Conservation (phyloP, 37 sponge, comb jelly and placozoan genomes). For the Crambe crambe region DNA sequence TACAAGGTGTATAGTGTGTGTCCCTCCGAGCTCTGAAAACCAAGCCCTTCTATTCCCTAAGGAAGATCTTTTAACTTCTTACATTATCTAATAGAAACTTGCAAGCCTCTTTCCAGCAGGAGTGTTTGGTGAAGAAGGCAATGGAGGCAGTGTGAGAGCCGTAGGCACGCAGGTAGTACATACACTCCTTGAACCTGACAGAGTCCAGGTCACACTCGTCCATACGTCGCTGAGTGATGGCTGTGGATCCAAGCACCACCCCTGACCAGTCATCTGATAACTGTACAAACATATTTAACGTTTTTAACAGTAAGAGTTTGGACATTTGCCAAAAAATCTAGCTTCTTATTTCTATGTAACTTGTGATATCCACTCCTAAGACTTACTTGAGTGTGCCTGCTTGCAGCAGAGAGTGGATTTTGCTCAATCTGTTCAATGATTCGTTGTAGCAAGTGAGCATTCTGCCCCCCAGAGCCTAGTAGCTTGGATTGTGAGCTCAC, state of each 20-base stretch:
- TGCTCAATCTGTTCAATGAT: slow-evolving; percentile 67
- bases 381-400: slow-evolving; percentile 25
- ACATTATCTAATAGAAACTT: slow-evolving; percentile 69
- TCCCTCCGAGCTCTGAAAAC: too few species aligned
- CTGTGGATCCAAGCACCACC: slow-evolving; percentile 15
- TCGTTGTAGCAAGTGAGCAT: slow-evolving; percentile 37
- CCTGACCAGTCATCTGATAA: slow-evolving; percentile 37
- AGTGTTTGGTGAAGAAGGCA: slow-evolving; percentile 78
- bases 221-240: slow-evolving; percentile 8
- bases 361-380: not conserved
- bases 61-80: too few species aligned
- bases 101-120: slow-evolving; percentile 74
- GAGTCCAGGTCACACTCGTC: slow-evolving; percentile 60
- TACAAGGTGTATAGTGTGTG: not conserved
- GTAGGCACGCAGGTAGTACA: slow-evolving; percentile 82
- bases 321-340: too few species aligned
- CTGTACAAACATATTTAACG: slow-evolving; percentile 7
- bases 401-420: slow-evolving; percentile 37
- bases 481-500: slow-evolving; percentile 55
- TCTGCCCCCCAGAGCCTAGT: slow-evolving; percentile 36
- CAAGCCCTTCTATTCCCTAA: too few species aligned
- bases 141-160: slow-evolving; percentile 62
- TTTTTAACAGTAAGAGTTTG: too few species aligned
- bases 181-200: slow-evolving; percentile 77
- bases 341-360: too few species aligned